phyloP scores from a whole-genome alignment of 1,140 invertebrate genomes.

The Melipona quadrifasciata region DNA sequence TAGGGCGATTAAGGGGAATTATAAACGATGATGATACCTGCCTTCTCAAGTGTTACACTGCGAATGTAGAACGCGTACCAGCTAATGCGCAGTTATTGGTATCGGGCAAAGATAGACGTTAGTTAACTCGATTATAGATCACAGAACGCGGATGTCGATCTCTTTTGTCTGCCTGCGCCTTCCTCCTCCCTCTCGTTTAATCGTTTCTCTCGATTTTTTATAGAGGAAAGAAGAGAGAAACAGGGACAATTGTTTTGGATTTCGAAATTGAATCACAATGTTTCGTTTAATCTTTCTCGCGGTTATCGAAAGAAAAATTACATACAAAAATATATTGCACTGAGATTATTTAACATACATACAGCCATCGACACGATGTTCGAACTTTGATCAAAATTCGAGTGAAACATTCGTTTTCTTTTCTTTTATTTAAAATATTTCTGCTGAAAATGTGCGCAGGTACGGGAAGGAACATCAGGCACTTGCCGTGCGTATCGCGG shows the following conservation, averaged over 20 bases:
- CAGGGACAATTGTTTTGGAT: not conserved
- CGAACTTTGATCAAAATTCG: not conserved
- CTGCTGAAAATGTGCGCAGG: constrained; percentile 81
- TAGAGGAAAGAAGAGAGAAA: not conserved
- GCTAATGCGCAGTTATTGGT: constrained; percentile 54
- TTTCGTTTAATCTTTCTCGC: too few species aligned
- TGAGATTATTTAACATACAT: not conserved
- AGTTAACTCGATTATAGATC: constrained; percentile 15
- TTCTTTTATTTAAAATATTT: constrained; percentile 4
- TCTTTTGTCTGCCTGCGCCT: not conserved
- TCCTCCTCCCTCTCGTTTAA: accelerated
- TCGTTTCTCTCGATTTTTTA: not conserved
- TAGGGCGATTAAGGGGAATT: constrained; percentile 49
- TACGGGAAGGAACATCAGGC: constrained; percentile 92
- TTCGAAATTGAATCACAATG: too few species aligned
- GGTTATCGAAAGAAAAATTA: too few species aligned
- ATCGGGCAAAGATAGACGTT: constrained; percentile 8
- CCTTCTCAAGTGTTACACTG: constrained; percentile 32
- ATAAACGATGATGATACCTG: constrained; percentile 46
- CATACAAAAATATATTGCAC: too few species aligned
- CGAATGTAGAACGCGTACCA: constrained; percentile 53
- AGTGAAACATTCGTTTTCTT: not conserved
- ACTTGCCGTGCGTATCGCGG: constrained; percentile 91
- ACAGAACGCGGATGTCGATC: constrained; percentile 29
- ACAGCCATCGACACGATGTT: not conserved